These are phyloP conservation scores for Heliconius nattereri DNA, from an alignment of 1,140 invertebrate genomes.

Conservation along the genomic window DNA sequence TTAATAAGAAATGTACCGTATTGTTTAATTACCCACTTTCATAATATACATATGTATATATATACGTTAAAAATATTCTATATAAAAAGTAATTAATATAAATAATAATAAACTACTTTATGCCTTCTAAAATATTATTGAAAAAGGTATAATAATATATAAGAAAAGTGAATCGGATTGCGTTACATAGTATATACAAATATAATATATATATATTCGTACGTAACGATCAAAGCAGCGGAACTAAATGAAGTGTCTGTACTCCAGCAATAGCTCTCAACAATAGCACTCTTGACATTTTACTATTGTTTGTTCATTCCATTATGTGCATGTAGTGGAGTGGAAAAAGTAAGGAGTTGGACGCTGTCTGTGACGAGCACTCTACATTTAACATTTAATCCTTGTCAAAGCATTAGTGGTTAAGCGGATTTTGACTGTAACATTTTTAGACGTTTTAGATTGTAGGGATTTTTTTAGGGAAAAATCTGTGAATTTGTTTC, in stretches of 20 bases:
- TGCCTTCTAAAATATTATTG: background rate
- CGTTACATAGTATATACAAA: background rate
- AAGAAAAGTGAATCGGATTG: slow-evolving; percentile 14
- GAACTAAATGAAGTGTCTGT: slow-evolving; percentile 39
- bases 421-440: slow-evolving; percentile 38
- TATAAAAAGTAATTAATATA: no score
- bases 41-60: no score
- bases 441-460: background rate
- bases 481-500: background rate
- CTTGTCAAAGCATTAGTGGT: slow-evolving; percentile 40
- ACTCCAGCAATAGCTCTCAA: slow-evolving; percentile 43
- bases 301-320: slow-evolving; percentile 60
- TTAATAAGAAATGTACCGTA: no score
- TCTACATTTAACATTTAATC: slow-evolving; percentile 52
- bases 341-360: slow-evolving; percentile 55
- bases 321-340: slow-evolving; percentile 60
- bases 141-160: slow-evolving; percentile 17
- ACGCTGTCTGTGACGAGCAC: slow-evolving; percentile 47
- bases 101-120: no score
- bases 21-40: no score
- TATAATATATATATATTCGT: background rate
- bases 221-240: slow-evolving; percentile 33
- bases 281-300: slow-evolving; percentile 52
- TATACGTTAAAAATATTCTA: no score
- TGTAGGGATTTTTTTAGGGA: background rate